These are phyloP conservation scores for Argyresthia goedartella DNA, from an alignment of 2,888 invertebrate genomes.

Conservation along the genomic window DNA sequence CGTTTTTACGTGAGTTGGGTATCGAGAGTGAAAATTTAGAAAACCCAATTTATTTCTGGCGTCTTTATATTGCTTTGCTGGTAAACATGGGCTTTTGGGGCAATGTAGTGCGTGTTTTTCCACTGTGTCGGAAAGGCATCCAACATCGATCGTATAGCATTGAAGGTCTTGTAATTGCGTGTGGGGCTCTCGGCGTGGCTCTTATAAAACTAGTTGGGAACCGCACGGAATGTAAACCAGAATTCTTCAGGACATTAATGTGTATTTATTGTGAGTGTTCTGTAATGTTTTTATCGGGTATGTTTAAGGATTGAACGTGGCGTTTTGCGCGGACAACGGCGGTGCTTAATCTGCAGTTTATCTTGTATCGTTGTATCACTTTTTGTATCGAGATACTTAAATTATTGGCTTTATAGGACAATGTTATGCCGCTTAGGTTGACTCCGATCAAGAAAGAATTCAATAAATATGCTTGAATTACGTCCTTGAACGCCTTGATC, in stretches of 20 bases:
- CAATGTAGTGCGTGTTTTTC: constrained; percentile 39
- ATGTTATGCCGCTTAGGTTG: too few species aligned
- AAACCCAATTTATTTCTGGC: constrained; percentile 27
- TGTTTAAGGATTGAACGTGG: constrained; percentile 39
- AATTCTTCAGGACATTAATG: constrained; percentile 65
- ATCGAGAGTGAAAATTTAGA: constrained; percentile 2
- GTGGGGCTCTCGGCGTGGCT: constrained; percentile 48
- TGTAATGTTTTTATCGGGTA: constrained; percentile 67
- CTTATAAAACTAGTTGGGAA: constrained; percentile 67
- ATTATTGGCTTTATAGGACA: too few species aligned
- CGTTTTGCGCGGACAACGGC: constrained; percentile 41
- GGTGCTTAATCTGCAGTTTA: constrained; percentile 26
- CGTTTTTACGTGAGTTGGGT: constrained; percentile 15
- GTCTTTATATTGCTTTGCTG: constrained; percentile 19
- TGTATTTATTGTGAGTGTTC: constrained; percentile 67
- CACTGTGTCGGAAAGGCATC: constrained; percentile 49
- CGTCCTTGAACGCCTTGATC: too few species aligned
- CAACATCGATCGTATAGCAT: constrained; percentile 59
- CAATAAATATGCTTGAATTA: too few species aligned
- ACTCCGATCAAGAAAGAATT: too few species aligned
- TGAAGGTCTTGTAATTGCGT: constrained; percentile 66
- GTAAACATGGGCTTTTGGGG: constrained; percentile 21
- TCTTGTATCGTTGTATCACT: constrained; percentile 11
- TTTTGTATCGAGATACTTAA: constrained; percentile 12
- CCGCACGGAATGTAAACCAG: constrained; percentile 68